Conservation (phyloP, 2,797 vertebrate genomes). For the Oreochromis grahami region DNA sequence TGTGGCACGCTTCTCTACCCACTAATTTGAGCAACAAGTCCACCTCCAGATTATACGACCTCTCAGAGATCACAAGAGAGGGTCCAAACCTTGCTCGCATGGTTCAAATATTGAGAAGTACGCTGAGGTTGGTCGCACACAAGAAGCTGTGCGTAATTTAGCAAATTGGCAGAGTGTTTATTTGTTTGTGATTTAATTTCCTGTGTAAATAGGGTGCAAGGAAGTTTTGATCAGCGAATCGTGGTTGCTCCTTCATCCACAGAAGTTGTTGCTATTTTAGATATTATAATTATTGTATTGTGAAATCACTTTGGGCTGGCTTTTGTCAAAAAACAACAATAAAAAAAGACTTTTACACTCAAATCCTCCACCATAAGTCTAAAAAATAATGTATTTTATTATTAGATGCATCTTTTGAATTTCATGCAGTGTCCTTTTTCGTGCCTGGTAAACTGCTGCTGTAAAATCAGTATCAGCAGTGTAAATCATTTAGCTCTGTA, state of each 20-base stretch:
- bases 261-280: background rate
- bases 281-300: conserved; percentile 8
- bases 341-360: background rate
- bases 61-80: conserved; percentile 69
- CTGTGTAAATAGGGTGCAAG: conserved; percentile 36
- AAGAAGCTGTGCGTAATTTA: conserved; percentile 51
- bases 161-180: conserved; percentile 57
- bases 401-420: background rate
- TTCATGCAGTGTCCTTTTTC: background rate
- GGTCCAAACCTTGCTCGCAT: conserved; percentile 51
- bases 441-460: background rate
- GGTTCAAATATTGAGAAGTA: conserved; percentile 57
- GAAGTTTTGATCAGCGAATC: conserved; percentile 34
- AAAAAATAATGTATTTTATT: background rate
- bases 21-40: conserved; percentile 84
- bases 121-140: conserved; percentile 49
- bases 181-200: conserved; percentile 66
- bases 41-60: conserved; percentile 83
- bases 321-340: background rate
- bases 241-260: conserved; percentile 16
- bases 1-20: conserved; percentile 87
- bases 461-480: conserved; percentile 20
- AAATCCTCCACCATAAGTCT: background rate
- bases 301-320: background rate
- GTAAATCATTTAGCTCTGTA: conserved; percentile 13